Percentiles rank a stretch among this genome's conserved stretches.
Evolutionary conservation across 2,113 vertebrate genomes (phyloP).

Genomic region (Puntigrus tetrazona): DNA sequence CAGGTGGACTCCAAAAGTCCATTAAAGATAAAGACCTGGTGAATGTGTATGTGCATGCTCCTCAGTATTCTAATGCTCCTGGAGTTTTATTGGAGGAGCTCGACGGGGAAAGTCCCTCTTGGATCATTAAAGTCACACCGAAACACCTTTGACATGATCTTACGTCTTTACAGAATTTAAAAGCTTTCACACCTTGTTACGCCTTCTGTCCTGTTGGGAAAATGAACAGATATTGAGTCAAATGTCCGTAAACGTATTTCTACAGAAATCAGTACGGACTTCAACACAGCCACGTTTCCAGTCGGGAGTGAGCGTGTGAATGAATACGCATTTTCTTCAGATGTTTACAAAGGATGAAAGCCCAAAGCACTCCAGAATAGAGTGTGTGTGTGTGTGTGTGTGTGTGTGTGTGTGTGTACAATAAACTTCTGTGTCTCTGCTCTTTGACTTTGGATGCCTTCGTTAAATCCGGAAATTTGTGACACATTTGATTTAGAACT

Average conservation of each 20-base stretch:
- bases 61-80: conserved; percentile 13
- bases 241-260: background rate
- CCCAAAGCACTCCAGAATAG: conserved; percentile 47
- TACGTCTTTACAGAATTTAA: conserved; percentile 53
- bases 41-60: conserved; percentile 26
- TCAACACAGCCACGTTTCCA: background rate
- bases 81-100: conserved; percentile 23
- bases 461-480: conserved; percentile 72
- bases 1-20: conserved; percentile 69
- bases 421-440: conserved; percentile 54
- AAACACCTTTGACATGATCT: conserved; percentile 54
- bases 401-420: conserved; percentile 35
- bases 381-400: background rate
- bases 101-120: conserved; percentile 47
- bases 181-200: conserved; percentile 58
- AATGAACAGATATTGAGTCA: conserved; percentile 4
- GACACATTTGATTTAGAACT: conserved; percentile 78
- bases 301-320: conserved; percentile 32
- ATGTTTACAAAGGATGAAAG: conserved; percentile 56
- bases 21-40: conserved; percentile 49
- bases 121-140: conserved; percentile 56
- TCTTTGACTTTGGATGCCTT: conserved; percentile 57
- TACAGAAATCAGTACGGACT: background rate
- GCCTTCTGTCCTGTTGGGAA: conserved; percentile 20
- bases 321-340: conserved; percentile 40